Evolutionary conservation across 64 coral and sea anemone genomes (phyloP), one percentile per base, ranked within the genome.

Genomic region (Actinia equina): DNA sequence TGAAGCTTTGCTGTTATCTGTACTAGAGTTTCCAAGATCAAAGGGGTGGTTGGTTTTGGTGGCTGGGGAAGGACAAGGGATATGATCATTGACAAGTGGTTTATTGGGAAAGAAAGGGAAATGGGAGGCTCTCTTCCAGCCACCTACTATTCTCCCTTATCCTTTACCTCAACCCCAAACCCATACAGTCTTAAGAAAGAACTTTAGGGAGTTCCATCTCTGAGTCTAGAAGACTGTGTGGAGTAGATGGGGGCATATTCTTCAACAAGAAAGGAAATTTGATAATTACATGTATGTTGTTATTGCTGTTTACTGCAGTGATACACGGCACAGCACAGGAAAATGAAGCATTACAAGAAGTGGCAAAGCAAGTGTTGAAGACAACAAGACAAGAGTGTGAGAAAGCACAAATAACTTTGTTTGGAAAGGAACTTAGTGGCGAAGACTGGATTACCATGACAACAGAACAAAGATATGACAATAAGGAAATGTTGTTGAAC

Each of bases 401-500:
- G 46, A 49, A 96, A 23, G 88, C 89, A 2, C 61, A 90, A 17
- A 52, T 46, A 19, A 84, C 88, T 23, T 51, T 96, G 18, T 96
- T 96, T 88, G 91, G 88, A 4, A 64, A 79, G 4, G 85, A 96
- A 86, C 71, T 96, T 64, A 62, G 74, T 43, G 70, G 46, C 7
- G 80, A 90, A 46, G 94, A 93, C 44, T 96, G 94, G 94, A 85
- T 93, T 43, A 14, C 43, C 27, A 96, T 96, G 91, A 45, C 23
- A 5, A 80, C 88, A 17, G 88, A 90, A 22, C 87, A 93, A 27
- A 84, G 88, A 59, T 18, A 44, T 1, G 77, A 82, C 8, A 96
- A 90, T 0, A 90, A 70, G 16, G 77, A 80, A 43, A 70, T 55
- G 49, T 87, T 96, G 17, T 57, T 96, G 52, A 83, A 77, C 23